These are phyloP conservation scores for Periophthalmus magnuspinnatus DNA, from an alignment of 2,797 vertebrate genomes.

Conservation along the genomic window DNA sequence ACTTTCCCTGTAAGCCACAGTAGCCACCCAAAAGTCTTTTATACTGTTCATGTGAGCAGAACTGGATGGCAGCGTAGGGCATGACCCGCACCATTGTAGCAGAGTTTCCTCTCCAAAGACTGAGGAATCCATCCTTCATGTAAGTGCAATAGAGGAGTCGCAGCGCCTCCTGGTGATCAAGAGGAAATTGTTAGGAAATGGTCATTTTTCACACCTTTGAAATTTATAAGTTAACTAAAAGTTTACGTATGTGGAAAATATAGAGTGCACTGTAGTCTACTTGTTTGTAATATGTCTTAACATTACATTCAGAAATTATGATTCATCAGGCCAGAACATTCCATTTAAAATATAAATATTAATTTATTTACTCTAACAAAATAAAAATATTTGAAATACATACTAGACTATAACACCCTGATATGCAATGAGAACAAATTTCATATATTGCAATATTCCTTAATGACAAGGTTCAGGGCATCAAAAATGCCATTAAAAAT, in stretches of 20 bases:
- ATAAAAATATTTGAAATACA: background rate
- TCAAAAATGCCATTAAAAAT: too few species aligned
- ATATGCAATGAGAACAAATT: background rate
- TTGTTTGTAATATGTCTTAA: background rate
- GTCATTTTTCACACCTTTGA: fast-evolving
- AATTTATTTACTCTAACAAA: too few species aligned
- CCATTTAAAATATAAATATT: too few species aligned
- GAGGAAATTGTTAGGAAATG: conserved; percentile 1
- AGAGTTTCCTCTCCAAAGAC: conserved; percentile 95
- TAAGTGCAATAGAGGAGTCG: conserved; percentile 89
- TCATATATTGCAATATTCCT: too few species aligned
- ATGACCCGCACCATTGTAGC: conserved; percentile 97
- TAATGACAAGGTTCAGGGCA: too few species aligned
- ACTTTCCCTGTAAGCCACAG: conserved; percentile 93
- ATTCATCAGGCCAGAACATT: background rate
- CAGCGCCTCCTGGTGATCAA: conserved; percentile 84
- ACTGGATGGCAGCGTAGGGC: conserved; percentile 97
- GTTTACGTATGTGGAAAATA: background rate
- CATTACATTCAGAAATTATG: background rate
- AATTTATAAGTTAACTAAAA: background rate
- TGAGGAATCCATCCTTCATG: conserved; percentile 88
- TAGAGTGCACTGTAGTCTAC: background rate
- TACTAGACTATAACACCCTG: background rate
- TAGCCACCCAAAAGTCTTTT: conserved; percentile 85
- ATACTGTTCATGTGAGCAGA: conserved; percentile 94